These are phyloP conservation scores for Coregonus sp. DNA, from an alignment of 2,797 vertebrate species.

Conservation along the genomic window DNA sequence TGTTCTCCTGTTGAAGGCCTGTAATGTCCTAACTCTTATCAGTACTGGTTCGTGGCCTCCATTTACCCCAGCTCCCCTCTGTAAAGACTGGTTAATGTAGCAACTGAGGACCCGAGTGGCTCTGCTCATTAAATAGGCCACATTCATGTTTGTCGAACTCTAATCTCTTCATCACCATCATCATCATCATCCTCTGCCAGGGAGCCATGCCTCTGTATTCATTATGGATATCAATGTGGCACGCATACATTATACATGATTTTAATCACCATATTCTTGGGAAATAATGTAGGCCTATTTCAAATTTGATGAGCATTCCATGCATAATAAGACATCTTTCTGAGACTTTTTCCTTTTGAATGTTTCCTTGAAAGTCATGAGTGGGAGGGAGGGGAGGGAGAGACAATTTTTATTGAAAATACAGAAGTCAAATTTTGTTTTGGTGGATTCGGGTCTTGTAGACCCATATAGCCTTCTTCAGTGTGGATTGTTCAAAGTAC, in stretches of 20 bases:
- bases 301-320: slow-evolving; percentile 48
- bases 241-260: slow-evolving; percentile 64
- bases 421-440: not conserved
- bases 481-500: no score
- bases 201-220: slow-evolving; percentile 44
- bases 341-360: slow-evolving; percentile 29
- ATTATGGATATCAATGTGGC: slow-evolving; percentile 56
- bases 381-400: slow-evolving; percentile 21
- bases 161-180: slow-evolving; percentile 32
- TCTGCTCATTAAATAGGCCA: slow-evolving; percentile 44
- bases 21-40: slow-evolving; percentile 12
- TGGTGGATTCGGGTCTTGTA: not conserved
- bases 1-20: slow-evolving; percentile 1
- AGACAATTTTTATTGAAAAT: not conserved
- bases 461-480: not conserved
- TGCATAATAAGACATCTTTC: slow-evolving; percentile 37
- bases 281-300: slow-evolving; percentile 38
- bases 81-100: slow-evolving; percentile 1
- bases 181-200: slow-evolving; percentile 40
- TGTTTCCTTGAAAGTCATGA: slow-evolving; percentile 33
- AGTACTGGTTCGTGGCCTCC: slow-evolving; percentile 26
- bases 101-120: not conserved
- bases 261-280: slow-evolving; percentile 61
- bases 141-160: slow-evolving; percentile 40
- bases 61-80: slow-evolving; percentile 1